These are phyloP conservation scores for Ceratosolen solmsi DNA, from an alignment of 1,140 invertebrate genomes.

Conservation along the genomic window DNA sequence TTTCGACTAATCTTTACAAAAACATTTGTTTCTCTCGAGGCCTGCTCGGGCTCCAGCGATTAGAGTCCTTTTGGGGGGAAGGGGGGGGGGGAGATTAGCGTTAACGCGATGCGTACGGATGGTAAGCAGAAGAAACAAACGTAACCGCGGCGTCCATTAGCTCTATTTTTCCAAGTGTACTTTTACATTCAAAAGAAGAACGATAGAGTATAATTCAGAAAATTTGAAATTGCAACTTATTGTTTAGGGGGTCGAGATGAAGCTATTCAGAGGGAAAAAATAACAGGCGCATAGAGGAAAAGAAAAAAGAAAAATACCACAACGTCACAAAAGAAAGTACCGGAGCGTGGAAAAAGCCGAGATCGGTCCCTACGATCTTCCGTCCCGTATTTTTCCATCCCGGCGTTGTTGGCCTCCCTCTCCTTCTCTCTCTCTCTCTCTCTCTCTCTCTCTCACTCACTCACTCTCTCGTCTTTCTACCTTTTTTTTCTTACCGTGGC, in stretches of 20 bases:
- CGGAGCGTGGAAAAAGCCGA: conserved; percentile 24
- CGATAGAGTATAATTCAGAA: not conserved
- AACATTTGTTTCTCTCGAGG: not conserved
- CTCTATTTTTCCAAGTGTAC: not conserved
- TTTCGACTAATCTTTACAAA: conserved; percentile 1
- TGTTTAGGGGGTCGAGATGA: not conserved
- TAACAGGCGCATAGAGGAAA: not conserved
- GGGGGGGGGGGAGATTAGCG: not conserved
- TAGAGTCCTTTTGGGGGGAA: not conserved
- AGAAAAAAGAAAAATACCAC: conserved; percentile 26
- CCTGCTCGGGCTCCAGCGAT: not conserved
- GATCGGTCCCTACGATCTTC: conserved; percentile 2
- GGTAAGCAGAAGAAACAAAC: not conserved
- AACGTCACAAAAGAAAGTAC: conserved; percentile 25
- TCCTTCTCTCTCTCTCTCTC: too few relatives aligned
- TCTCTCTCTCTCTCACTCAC: too few relatives aligned
- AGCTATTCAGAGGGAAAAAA: not conserved
- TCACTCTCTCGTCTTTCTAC: too few relatives aligned
- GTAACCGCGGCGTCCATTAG: not conserved
- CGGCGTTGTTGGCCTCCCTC: not conserved
- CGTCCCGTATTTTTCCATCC: conserved; percentile 15
- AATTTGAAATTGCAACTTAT: not conserved
- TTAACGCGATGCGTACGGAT: not conserved
- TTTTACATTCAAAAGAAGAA: not conserved
- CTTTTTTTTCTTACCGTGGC: conserved; percentile 30